Evolutionary conservation across 1,140 invertebrate genomes (phyloP).

Genomic region (Ladona fulva): DNA sequence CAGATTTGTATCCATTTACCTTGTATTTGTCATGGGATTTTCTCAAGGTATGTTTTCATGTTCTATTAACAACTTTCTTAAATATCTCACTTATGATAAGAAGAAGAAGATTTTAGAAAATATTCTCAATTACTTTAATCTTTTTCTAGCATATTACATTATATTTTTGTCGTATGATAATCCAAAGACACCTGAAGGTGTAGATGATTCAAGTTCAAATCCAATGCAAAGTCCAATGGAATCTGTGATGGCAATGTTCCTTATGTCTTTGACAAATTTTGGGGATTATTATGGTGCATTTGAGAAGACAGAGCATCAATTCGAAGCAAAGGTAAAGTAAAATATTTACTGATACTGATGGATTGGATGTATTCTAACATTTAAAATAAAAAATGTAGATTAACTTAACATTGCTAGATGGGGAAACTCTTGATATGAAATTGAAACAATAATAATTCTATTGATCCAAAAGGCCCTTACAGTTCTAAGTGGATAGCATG

Average conservation of each 20-base stretch:
- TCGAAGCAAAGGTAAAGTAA: conserved; percentile 67
- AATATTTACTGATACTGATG: too few species aligned
- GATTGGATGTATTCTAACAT: too few species aligned
- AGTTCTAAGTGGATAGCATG: too few species aligned
- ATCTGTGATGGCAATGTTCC: conserved; percentile 92
- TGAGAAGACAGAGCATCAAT: conserved; percentile 76
- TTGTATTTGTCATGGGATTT: conserved; percentile 95
- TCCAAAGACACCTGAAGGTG: conserved; percentile 42
- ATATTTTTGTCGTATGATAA: conserved; percentile 81
- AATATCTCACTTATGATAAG: too few species aligned
- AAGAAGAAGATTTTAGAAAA: conserved; percentile 17
- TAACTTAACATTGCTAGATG: too few species aligned
- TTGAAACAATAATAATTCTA: too few species aligned
- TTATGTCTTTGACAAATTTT: conserved; percentile 96
- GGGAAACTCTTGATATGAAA: too few species aligned
- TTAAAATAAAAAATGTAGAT: too few species aligned
- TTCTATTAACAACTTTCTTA: conserved; percentile 14
- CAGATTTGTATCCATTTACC: conserved; percentile 90
- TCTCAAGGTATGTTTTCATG: conserved; percentile 66
- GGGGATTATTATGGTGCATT: conserved; percentile 88
- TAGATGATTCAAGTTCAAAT: conserved; percentile 46
- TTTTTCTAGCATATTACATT: conserved; percentile 73
- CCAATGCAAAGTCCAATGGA: conserved; percentile 84
- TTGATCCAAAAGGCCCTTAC: too few species aligned
- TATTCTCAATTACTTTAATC: conserved; percentile 17